Evolutionary conservation across 2,888 invertebrate species (phyloP), one percentile per base, ranked within the genome.

Genomic region (Xestia sexstrigata): DNA sequence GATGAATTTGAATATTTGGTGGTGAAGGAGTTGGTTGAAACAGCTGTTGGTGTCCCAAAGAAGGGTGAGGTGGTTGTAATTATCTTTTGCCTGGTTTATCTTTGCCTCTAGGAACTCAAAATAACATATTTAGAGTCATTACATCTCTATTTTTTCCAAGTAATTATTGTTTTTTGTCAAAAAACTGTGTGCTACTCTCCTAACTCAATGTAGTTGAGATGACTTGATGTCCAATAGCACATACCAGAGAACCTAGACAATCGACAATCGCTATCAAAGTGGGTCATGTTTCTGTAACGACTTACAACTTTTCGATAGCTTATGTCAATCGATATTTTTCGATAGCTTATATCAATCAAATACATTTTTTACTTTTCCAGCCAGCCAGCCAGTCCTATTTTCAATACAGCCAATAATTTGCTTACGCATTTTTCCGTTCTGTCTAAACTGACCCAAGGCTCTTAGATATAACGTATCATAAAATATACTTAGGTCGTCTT

Each of bases 21-120:
- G 60, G 49, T 39, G 35, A 55, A 72, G 52, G 55, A 52, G 49
- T 62, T 77, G 17, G 47, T 15, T 74, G 35, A 13, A 67, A 70
- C 86, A 83, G 83, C 73, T 83, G 86, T 30, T 49, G 2, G 23
- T 23, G 5, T 70, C 39, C n/a, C 83, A 68, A 17, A 62, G 42
- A 30, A 15, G 55, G 63, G 47, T 49, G 26, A 2, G 20, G 3
- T 15, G 13, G 1, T 42, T 35, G 26, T 79, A 45, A 42, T 67
- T 45, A 67, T 62, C 1, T 35, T 2, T 23, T n/a, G 20, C n/a
- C 1, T 0, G n/a, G 39, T 42, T 35, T 45, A 26, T 5, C 7
- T n/a, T 20, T 3, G 55, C 9, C 8, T 13, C 13, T 11, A 55
- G 58, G 20, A 20, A 47, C 7, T 47, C 6, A 47, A 47, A 47